A percentile compares a stretch with the other conserved stretches of the same genome.
These are phyloP conservation scores for Aplocera efformata DNA, from an alignment of 2,888 invertebrate genomes.

Conservation along the genomic window DNA sequence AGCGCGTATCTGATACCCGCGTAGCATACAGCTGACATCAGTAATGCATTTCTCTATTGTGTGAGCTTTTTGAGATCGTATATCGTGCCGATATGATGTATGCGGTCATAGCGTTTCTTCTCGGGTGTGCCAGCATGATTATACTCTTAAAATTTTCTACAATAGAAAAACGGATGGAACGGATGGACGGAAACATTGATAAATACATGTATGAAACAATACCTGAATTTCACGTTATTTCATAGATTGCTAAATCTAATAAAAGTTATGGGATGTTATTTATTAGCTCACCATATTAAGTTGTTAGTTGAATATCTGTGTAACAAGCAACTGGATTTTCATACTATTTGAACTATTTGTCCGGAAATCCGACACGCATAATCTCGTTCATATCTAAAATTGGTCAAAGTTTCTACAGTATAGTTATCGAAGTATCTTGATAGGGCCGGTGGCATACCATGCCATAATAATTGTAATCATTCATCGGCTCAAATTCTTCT, in stretches of 20 bases:
- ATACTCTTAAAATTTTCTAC: too few species aligned
- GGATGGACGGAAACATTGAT: too few species aligned
- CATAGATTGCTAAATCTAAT: too few species aligned
- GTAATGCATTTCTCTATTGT: slow-evolving; percentile 62
- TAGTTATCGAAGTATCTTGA: slow-evolving; percentile 16
- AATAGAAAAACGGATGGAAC: too few species aligned
- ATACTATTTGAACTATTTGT: too few species aligned
- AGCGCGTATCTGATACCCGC: slow-evolving; percentile 63
- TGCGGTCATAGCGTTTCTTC: background rate
- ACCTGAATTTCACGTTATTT: too few species aligned
- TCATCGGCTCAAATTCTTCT: slow-evolving; percentile 3
- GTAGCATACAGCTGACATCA: slow-evolving; percentile 58
- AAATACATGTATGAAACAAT: too few species aligned
- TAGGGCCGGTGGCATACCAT: slow-evolving; percentile 16
- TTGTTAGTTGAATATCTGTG: too few species aligned
- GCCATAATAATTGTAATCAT: slow-evolving; percentile 14
- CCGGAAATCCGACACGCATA: slow-evolving; percentile 16
- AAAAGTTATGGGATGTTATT: too few species aligned
- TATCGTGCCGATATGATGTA: slow-evolving; percentile 45
- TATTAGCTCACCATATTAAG: too few species aligned
- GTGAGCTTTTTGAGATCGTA: slow-evolving; percentile 42
- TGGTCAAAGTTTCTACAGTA: slow-evolving; percentile 15
- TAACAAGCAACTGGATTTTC: too few species aligned
- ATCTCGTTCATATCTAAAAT: slow-evolving; percentile 16
- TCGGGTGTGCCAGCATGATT: slow-evolving; percentile 14